Conservation (phyloP, 2,113 vertebrate genomes). For the Catharus bicknelli region DNA sequence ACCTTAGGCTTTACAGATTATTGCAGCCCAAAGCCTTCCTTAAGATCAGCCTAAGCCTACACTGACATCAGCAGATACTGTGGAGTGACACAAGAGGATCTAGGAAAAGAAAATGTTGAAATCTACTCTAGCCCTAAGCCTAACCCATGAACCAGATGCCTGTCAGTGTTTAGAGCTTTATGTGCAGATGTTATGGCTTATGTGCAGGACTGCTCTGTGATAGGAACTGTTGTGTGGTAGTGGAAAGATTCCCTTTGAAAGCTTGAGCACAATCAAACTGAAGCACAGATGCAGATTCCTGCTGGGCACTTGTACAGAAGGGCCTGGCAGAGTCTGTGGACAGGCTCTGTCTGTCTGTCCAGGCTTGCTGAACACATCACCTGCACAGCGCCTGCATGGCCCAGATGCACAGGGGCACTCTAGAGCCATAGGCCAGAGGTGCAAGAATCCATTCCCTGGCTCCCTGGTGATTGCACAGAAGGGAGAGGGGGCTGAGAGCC, state of each 20-base stretch:
- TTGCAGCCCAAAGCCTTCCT: not conserved
- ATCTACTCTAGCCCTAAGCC: not conserved
- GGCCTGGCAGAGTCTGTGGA: not conserved
- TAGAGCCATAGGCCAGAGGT: not conserved
- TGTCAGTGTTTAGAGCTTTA: not conserved
- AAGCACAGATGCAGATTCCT: not conserved
- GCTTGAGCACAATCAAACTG: not conserved
- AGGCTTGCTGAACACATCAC: not conserved
- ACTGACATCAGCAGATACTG: not conserved
- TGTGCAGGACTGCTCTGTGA: not conserved
- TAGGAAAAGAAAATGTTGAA: not conserved
- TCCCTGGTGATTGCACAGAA: not conserved
- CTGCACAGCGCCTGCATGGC: accelerated
- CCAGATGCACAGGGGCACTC: not conserved
- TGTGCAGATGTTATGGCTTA: too few relatives aligned
- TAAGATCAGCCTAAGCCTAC: not conserved
- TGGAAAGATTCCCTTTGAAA: not conserved
- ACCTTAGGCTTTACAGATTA: not conserved
- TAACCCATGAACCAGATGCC: not conserved
- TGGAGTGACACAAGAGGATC: not conserved
- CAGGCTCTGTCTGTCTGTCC: not conserved
- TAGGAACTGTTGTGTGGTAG: not conserved
- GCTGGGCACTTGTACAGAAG: not conserved
- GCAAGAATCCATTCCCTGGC: not conserved
- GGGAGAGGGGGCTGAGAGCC: not conserved